A percentile compares a stretch with the other conserved stretches of the same genome.
Conservation (phyloP, 2,797 vertebrate species). For the Denticeps clupeoides region DNA sequence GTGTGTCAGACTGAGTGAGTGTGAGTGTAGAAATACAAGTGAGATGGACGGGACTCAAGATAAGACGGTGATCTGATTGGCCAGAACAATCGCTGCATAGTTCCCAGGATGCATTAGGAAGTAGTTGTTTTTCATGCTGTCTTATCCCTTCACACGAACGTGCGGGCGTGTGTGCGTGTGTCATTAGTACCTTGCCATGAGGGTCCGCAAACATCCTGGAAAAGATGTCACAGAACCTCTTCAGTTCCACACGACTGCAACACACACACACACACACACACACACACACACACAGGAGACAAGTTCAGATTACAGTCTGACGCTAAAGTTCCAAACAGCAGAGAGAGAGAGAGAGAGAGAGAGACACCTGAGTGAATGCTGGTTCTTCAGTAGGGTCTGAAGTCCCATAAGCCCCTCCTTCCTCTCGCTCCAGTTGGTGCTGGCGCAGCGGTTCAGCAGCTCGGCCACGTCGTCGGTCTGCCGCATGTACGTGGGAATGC, state of each 20-base stretch:
- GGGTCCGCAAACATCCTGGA: conserved; percentile 98
- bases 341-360: neutral
- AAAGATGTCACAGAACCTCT: conserved; percentile 97
- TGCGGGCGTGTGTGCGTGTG: conserved; percentile 6
- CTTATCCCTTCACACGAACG: too few relatives aligned
- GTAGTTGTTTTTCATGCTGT: conserved; percentile 1
- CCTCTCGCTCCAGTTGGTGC: conserved; percentile 93
- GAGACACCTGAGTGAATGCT: conserved; percentile 80
- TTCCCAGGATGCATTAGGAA: conserved; percentile 10
- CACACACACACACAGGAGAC: neutral
- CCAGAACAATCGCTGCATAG: conserved; percentile 1
- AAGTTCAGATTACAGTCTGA: too few relatives aligned
- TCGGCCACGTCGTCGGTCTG: conserved; percentile 95
- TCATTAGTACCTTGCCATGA: conserved; percentile 85
- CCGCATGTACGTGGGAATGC: conserved; percentile 87
- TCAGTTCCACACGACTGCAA: conserved; percentile 88
- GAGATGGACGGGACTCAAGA: neutral
- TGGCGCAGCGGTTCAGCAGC: conserved; percentile 91
- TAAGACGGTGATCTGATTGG: conserved; percentile 5
- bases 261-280: neutral
- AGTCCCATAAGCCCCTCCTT: conserved; percentile 89
- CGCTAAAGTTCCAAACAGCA: too few relatives aligned
- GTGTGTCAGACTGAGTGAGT: conserved; percentile 17
- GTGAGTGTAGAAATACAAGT: conserved; percentile 8
- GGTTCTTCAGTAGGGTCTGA: conserved; percentile 83